Evolutionary conservation across 1,140 invertebrate genomes (phyloP).

Genomic region (Dinothrombium tinctorium): DNA sequence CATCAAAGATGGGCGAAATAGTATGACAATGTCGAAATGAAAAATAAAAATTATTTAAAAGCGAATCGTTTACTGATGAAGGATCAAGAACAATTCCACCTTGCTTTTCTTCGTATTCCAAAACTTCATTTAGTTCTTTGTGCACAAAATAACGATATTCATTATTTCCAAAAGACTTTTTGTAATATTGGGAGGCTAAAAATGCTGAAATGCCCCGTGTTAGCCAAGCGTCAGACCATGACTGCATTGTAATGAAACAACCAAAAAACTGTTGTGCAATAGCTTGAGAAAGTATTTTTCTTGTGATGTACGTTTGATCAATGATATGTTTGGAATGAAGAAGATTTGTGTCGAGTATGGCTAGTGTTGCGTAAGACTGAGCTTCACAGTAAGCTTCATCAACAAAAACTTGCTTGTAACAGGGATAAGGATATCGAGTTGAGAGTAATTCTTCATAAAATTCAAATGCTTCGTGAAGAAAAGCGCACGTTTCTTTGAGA

Average conservation of each 20-base stretch:
- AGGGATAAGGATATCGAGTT: constrained; percentile 76
- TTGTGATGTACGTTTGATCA: constrained; percentile 72
- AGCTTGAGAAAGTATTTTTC: constrained; percentile 69
- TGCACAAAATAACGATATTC: constrained; percentile 82
- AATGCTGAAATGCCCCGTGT: constrained; percentile 84
- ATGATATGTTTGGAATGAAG: constrained; percentile 37
- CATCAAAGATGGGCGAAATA: constrained; percentile 70
- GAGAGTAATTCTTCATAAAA: constrained; percentile 96
- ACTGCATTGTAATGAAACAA: constrained; percentile 86
- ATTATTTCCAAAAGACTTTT: constrained; percentile 95
- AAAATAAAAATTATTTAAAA: constrained; percentile 42
- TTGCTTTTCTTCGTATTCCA: constrained; percentile 78
- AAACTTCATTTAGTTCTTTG: constrained; percentile 46
- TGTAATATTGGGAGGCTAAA: constrained; percentile 69
- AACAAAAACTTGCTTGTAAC: constrained; percentile 96
- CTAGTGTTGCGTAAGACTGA: constrained; percentile 75
- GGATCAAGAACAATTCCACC: constrained; percentile 73
- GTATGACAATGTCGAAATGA: constrained; percentile 66
- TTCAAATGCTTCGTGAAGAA: constrained; percentile 79
- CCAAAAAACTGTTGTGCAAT: constrained; percentile 98
- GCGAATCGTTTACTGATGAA: constrained; percentile 21
- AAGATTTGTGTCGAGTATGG: constrained; percentile 29
- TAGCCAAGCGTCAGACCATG: constrained; percentile 82
- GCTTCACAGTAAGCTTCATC: constrained; percentile 68
- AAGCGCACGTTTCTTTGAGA: constrained; percentile 70